A percentile compares a stretch with the other conserved stretches of the same genome.
phyloP scores from a whole-genome alignment of 2,797 vertebrate genomes.

The Brachyrhaphis roseni region DNA sequence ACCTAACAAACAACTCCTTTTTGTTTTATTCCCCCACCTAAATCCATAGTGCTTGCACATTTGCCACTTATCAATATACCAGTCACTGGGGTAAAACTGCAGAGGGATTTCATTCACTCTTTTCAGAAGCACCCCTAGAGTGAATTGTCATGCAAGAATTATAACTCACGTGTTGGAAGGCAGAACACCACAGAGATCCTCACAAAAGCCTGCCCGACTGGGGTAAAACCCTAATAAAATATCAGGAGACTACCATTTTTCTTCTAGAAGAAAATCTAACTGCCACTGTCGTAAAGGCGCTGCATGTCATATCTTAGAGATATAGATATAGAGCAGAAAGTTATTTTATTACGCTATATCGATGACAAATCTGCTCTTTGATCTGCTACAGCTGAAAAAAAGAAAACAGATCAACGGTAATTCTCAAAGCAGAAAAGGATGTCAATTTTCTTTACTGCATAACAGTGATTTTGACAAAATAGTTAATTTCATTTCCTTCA shows the following conservation, averaged over 20 bases:
- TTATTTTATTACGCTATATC: constrained; percentile 57
- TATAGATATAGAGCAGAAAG: too few relatives aligned
- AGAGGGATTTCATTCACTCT: constrained; percentile 26
- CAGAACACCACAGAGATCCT: constrained; percentile 9
- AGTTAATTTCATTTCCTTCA: constrained; percentile 53
- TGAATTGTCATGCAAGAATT: constrained; percentile 50
- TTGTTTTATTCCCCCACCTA: constrained; percentile 14
- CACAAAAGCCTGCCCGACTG: constrained; percentile 38
- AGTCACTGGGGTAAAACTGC: constrained; percentile 25
- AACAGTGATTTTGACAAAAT: constrained; percentile 60
- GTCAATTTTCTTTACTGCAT: constrained; percentile 46
- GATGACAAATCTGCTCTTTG: constrained; percentile 58
- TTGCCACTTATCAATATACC: constrained; percentile 21
- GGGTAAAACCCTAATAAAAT: constrained; percentile 38
- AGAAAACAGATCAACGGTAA: constrained; percentile 9
- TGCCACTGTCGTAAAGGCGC: constrained; percentile 37
- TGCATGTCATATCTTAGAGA: constrained; percentile 43
- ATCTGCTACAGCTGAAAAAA: constrained; percentile 41
- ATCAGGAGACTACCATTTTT: constrained; percentile 22
- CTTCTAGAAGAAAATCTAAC: constrained; percentile 37
- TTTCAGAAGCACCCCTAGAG: constrained; percentile 24
- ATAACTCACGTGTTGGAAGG: constrained; percentile 23
- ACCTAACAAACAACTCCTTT: constrained; percentile 8
- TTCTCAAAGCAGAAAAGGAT: constrained; percentile 32
- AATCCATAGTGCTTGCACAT: constrained; percentile 13